Evolutionary conservation across 1,140 invertebrate genomes (phyloP).

Genomic region (Micrasema minimum): DNA sequence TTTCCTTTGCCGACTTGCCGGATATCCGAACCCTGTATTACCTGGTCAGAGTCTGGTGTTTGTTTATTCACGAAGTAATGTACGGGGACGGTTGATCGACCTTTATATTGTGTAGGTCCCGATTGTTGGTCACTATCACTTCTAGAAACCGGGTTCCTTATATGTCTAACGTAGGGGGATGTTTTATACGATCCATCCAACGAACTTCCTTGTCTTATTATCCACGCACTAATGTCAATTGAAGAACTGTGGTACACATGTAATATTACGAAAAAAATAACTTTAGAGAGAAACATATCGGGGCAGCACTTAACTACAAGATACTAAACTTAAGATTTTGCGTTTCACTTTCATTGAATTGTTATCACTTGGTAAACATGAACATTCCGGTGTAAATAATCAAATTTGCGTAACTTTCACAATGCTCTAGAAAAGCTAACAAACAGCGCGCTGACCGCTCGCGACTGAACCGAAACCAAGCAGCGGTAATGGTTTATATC

Average conservation of each 20-base stretch:
- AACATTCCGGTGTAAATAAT: not conserved
- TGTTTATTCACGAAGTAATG: no score
- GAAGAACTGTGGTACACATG: constrained; percentile 14
- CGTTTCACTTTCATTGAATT: constrained; percentile 16
- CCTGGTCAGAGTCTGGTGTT: no score
- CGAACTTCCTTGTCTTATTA: constrained; percentile 6
- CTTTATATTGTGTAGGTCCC: not conserved
- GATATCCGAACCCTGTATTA: no score
- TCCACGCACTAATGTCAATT: constrained; percentile 6
- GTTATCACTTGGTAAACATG: constrained; percentile 4
- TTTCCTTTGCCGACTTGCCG: no score
- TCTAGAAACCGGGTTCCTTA: not conserved
- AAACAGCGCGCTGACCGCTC: constrained; percentile 45
- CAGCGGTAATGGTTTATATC: constrained; percentile 48
- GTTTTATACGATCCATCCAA: not conserved
- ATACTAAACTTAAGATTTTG: no score
- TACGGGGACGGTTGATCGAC: not conserved
- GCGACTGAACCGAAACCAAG: constrained; percentile 49
- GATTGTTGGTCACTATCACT: not conserved
- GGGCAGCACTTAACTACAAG: no score
- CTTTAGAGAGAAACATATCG: no score
- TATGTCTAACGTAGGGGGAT: not conserved
- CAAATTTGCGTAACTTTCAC: constrained; percentile 4
- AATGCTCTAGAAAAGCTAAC: not conserved
- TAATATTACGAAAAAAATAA: no score